Conservation (phyloP, 2,888 invertebrate species). For the Chrysolina oricalcia region DNA sequence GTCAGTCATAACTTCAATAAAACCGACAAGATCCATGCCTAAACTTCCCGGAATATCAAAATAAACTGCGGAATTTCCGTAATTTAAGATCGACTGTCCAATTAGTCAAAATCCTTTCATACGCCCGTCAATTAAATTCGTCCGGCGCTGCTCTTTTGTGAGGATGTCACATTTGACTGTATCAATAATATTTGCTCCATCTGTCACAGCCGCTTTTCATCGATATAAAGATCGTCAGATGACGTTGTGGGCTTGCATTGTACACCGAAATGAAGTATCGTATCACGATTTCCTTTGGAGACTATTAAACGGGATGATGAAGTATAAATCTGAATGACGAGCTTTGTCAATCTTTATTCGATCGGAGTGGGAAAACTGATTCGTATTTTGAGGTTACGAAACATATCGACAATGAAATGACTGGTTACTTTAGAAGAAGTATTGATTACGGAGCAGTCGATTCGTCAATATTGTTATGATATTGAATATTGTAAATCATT, state of each 20-base stretch:
- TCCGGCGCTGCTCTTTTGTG: constrained; percentile 31
- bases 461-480: too few relatives aligned
- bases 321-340: constrained; percentile 54
- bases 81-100: constrained; percentile 26
- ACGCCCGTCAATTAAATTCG: constrained; percentile 32
- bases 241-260: constrained; percentile 37
- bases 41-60: neutral
- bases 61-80: constrained; percentile 18
- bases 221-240: constrained; percentile 28
- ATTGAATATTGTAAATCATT: too few relatives aligned
- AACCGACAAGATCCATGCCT: neutral
- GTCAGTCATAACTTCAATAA: neutral
- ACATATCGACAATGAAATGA: neutral
- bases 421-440: neutral
- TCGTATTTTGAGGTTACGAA: constrained; percentile 1
- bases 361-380: neutral
- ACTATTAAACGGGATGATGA: constrained; percentile 67
- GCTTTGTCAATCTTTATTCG: constrained; percentile 1
- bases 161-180: constrained; percentile 29
- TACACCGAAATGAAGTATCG: constrained; percentile 55
- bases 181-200: constrained; percentile 34
- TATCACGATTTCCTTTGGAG: constrained; percentile 64
- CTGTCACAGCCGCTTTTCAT: constrained; percentile 29
- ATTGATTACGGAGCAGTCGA: neutral
- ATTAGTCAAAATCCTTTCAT: constrained; percentile 28